Evolutionary conservation across 2,797 vertebrate species (phyloP), one percentile per base, ranked within the genome.

Genomic region (Enteromius anoplus): DNA sequence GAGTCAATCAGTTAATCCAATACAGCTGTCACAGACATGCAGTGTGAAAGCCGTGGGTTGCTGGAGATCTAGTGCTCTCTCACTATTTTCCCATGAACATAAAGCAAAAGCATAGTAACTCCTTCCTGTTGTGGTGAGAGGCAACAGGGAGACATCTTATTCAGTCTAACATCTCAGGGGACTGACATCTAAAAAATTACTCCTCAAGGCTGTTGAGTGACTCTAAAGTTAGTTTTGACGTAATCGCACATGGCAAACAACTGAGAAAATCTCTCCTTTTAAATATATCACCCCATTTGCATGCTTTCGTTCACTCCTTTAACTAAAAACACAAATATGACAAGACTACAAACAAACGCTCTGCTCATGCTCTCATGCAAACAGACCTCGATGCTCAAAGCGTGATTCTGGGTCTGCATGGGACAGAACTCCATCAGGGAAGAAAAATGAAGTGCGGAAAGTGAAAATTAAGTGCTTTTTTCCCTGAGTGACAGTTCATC

Each of bases 11-110:
- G 51, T 78, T 87, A 83, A 87, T 85, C 42, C 78, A 80, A 72
- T 60, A 60, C 84, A 68, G 80, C 86, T 85, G 81, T 81, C 37
- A 55, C 37, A 70, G 26, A 34, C 55, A 78, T 71, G 53, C 42
- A 60, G 47, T 84, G 82, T 81, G 84, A 87, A 82, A 87, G 69
- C 26, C 37, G 78, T 82, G 78, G 84, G 84, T 60, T 76, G 64
- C 62, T 79, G 32, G 3, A 72, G 70, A 82, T 76, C 17, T 55
- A 82, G 42, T 62, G 76, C 83, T 88, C 45, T 73, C 80, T 47
- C 55, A 76, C 29, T 21, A 62, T 86, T 88, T 94, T 93, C 90
- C 91, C 92, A 93, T 89, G 89, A 91, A 91, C 87, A 92, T 90
- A 85, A 91, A 92, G 91, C 85, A 87, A 88, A 86, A 21, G 9